Evolutionary conservation across 2,888 invertebrate species (phyloP).

Genomic region (Bellardia bayeri): DNA sequence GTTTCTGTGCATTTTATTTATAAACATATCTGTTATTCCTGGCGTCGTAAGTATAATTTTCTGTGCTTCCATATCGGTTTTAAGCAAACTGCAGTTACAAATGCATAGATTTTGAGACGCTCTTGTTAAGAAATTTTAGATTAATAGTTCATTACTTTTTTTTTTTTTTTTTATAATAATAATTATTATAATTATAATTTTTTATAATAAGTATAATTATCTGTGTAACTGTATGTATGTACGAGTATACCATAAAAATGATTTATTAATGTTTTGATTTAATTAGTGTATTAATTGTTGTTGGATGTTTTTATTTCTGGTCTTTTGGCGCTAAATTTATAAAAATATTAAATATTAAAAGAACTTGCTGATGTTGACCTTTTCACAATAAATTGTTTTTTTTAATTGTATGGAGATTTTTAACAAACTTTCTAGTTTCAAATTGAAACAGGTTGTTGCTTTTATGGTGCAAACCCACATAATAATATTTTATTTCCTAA

Average conservation of each 20-base stretch:
- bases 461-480: slow-evolving; percentile 41
- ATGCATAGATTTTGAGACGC: too few species aligned
- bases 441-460: slow-evolving; percentile 49
- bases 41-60: too few species aligned
- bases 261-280: slow-evolving; percentile 69
- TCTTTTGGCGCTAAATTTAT: slow-evolving; percentile 38
- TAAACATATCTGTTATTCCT: too few species aligned
- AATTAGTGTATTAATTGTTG: slow-evolving; percentile 53
- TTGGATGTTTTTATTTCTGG: slow-evolving; percentile 18
- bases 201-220: too few species aligned
- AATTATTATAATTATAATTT: too few species aligned
- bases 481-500: slow-evolving; percentile 9
- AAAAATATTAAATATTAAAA: slow-evolving; percentile 37
- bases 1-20: too few species aligned
- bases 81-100: too few species aligned
- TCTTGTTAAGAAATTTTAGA: too few species aligned
- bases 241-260: slow-evolving; percentile 31
- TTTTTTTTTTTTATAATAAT: too few species aligned
- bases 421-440: slow-evolving; percentile 49
- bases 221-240: too few species aligned
- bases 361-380: slow-evolving; percentile 56
- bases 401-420: neutral
- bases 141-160: too few species aligned
- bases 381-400: slow-evolving; percentile 34
- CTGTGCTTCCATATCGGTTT: too few species aligned